Evolutionary conservation across 1,140 invertebrate species (phyloP).

Genomic region (Carposina sasakii): DNA sequence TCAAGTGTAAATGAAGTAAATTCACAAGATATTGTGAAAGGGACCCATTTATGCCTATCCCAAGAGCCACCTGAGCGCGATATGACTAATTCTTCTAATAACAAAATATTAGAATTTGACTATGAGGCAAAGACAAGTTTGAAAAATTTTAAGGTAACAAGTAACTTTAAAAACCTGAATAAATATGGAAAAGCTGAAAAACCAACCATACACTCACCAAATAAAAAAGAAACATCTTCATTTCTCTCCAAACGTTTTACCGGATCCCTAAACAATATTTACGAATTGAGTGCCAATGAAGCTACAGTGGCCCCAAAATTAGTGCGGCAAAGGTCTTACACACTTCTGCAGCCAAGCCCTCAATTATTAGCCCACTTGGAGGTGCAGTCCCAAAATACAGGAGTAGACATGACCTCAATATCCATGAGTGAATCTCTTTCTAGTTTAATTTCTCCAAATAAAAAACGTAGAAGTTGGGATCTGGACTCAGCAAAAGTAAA

Average conservation of each 20-base stretch:
- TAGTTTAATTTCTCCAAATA: conserved; percentile 34
- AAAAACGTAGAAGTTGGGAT: conserved; percentile 72
- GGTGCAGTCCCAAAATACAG: conserved; percentile 62
- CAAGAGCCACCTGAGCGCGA: no score
- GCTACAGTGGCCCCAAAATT: conserved; percentile 61
- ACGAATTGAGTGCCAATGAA: conserved; percentile 42
- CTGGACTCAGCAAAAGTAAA: conserved; percentile 61
- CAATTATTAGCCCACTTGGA: conserved; percentile 75
- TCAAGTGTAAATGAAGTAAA: conserved; percentile 47
- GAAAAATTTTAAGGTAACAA: no score
- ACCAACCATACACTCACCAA: background rate
- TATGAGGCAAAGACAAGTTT: no score
- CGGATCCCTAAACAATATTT: conserved; percentile 61
- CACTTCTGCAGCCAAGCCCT: conserved; percentile 75
- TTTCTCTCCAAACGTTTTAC: conserved; percentile 60
- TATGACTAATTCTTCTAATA: no score
- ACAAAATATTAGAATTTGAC: no score
- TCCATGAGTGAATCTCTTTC: conserved; percentile 60
- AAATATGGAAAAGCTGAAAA: no score
- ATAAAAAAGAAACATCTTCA: conserved; percentile 30
- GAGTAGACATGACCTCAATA: conserved; percentile 68
- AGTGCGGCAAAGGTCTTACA: conserved; percentile 76
- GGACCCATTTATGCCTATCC: no score
- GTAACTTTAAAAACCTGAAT: no score
- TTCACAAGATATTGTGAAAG: no score